Base-by-base conservation (phyloP, 2,113 vertebrate genomes). In the Lethenteron reissneri region DNA sequence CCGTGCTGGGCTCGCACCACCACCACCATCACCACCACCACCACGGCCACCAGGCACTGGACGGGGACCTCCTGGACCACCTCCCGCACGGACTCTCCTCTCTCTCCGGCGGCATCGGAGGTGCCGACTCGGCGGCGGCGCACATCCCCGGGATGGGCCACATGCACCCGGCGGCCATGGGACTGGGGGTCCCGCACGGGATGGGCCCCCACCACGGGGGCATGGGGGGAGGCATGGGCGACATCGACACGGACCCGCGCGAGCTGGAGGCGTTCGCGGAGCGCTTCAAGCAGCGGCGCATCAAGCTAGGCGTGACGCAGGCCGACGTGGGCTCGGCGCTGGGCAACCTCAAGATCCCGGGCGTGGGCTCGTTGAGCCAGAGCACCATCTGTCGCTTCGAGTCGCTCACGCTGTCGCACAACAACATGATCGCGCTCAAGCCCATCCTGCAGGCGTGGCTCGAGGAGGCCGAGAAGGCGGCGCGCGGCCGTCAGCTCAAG, bases 371-470 rank as follows among this genome's bases (percentile, higher is more conserved):
- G 8, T 81, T 92, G 75, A 92, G 89, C 82, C 89, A 92, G 85
- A 92, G 89, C 83, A 92, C 89, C 83, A 92, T 92, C 82, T 92
- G 89, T 81, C 85, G 89, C 77, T 92, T 92, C 79, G 89, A 92
- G 82, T 92, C 89, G 74, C 84, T 92, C 74, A 92, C 89, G 75
- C 83, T 92, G 8, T 92, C 88, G 58, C 89, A 92, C 81, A 92
- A 92, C 84, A 92, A 92, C 83, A 92, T 92, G 89, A 92, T 92
- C 71, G 89, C 88, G 72, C 88, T 92, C 73, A 92, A 92, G 75
- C 89, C 89, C 73, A 91, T 92, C 77, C 85, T 92, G 25, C 89
- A 92, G 84, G 88, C 89, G 71, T 92, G 89, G 89, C 83, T 92
- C 74, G 89, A 92, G 82, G 89, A 92, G 83, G 89, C 89, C 78